Evolutionary conservation across 2,113 vertebrate genomes (phyloP).

Genomic region (Mesoclemmys tuberculata): DNA sequence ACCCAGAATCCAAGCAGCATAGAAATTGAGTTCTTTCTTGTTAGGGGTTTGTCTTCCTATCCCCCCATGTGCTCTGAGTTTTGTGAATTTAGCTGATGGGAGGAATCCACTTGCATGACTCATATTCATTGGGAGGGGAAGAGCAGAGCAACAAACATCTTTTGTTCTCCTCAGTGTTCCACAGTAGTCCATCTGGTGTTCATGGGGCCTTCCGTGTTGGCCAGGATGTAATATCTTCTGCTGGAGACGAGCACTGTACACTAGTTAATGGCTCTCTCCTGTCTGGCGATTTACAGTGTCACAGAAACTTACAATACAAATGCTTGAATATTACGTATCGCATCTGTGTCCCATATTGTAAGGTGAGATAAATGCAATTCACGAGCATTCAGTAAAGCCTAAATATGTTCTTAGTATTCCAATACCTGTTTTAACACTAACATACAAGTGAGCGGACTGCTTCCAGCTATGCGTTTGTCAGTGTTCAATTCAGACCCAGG

Average conservation of each 20-base stretch:
- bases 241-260: not conserved
- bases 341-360: not conserved
- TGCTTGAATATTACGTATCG: not conserved
- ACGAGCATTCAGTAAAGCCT: not conserved
- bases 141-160: not conserved
- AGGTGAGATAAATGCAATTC: not conserved
- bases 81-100: not conserved
- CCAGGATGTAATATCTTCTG: not conserved
- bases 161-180: not conserved
- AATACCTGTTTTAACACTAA: not conserved
- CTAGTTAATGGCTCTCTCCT: not conserved
- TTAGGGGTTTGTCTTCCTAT: not conserved
- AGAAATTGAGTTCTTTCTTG: not conserved
- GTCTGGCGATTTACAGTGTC: not conserved
- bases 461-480: not conserved
- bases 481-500: not conserved
- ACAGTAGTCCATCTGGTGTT: not conserved
- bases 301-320: not conserved
- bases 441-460: not conserved
- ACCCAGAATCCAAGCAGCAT: not conserved
- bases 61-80: not conserved
- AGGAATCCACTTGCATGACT: not conserved
- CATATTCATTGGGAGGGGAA: not conserved
- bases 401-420: not conserved
- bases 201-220: not conserved